A percentile compares a stretch with the other conserved stretches of the same genome.
These are phyloP conservation scores for Saimiri boliviensis DNA, from an alignment of 2,113 vertebrate genomes.

Conservation along the genomic window DNA sequence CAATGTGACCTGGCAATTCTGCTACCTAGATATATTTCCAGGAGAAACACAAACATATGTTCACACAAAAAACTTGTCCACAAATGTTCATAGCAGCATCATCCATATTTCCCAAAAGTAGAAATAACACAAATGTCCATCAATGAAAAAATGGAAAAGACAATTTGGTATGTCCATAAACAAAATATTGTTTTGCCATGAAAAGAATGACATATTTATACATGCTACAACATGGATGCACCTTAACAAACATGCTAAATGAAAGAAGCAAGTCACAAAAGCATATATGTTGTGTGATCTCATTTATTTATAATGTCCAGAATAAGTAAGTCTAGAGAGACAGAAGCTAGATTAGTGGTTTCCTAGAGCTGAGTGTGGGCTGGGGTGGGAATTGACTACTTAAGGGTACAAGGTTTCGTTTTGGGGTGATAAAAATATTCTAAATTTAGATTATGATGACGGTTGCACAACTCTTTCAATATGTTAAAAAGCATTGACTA, in stretches of 20 bases:
- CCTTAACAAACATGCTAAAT: background rate
- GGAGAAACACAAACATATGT: background rate
- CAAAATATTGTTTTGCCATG: background rate
- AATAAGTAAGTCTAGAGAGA: background rate
- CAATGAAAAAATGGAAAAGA: background rate
- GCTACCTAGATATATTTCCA: background rate
- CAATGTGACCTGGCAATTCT: background rate
- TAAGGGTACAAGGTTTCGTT: background rate
- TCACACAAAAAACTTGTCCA: background rate
- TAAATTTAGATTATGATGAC: background rate
- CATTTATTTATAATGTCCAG: background rate
- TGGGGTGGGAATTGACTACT: background rate
- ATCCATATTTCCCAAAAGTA: background rate
- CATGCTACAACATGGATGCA: background rate
- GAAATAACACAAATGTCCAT: background rate
- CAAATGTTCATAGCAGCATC: background rate
- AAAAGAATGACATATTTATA: background rate
- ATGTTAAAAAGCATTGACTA: background rate
- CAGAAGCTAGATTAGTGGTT: background rate
- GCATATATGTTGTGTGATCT: background rate
- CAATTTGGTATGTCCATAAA: background rate
- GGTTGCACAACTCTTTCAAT: background rate
- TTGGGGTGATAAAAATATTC: background rate
- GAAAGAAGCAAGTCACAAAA: background rate
- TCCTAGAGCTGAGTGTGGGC: background rate